A percentile compares a stretch with the other conserved stretches of the same genome.
phyloP scores from a whole-genome alignment of 2,888 invertebrate genomes.

The Cerastis rubricosa region DNA sequence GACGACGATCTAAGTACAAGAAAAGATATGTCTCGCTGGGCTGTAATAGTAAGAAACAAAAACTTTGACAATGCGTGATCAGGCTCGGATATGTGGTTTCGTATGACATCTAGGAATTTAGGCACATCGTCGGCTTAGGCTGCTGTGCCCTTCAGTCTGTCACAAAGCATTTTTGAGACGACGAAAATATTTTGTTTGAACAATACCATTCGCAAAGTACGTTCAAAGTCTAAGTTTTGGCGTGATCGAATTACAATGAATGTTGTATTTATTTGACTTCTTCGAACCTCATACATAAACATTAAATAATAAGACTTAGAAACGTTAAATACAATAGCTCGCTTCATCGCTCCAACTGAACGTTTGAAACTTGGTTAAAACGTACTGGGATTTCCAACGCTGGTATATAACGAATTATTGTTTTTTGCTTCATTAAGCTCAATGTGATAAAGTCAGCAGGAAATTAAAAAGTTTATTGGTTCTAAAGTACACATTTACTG shows the following conservation, averaged over 20 bases:
- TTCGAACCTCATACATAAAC: slow-evolving; percentile 58
- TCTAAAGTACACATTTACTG: background rate
- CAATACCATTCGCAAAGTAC: slow-evolving; percentile 25
- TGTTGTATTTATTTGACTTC: slow-evolving; percentile 60
- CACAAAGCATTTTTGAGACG: background rate
- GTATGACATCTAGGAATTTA: background rate
- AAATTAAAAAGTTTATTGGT: background rate
- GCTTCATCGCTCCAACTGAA: slow-evolving; percentile 39
- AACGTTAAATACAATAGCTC: slow-evolving; percentile 44
- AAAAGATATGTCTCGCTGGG: background rate
- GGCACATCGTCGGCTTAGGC: background rate
- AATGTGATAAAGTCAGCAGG: background rate
- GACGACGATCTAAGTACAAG: background rate
- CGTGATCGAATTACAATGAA: slow-evolving; percentile 56
- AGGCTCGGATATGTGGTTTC: background rate
- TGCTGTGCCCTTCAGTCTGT: background rate
- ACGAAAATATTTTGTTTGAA: slow-evolving; percentile 8
- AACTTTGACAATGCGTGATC: background rate
- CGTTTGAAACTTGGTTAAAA: slow-evolving; percentile 24
- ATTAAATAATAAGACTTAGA: slow-evolving; percentile 45
- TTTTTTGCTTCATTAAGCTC: background rate
- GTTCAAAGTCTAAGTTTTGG: slow-evolving; percentile 30
- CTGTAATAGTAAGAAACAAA: background rate
- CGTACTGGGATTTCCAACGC: slow-evolving; percentile 20
- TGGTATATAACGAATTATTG: background rate